Evolutionary conservation across 2,797 vertebrate genomes (phyloP), one percentile per base, ranked within the genome.

Genomic region (Paguma larvata): DNA sequence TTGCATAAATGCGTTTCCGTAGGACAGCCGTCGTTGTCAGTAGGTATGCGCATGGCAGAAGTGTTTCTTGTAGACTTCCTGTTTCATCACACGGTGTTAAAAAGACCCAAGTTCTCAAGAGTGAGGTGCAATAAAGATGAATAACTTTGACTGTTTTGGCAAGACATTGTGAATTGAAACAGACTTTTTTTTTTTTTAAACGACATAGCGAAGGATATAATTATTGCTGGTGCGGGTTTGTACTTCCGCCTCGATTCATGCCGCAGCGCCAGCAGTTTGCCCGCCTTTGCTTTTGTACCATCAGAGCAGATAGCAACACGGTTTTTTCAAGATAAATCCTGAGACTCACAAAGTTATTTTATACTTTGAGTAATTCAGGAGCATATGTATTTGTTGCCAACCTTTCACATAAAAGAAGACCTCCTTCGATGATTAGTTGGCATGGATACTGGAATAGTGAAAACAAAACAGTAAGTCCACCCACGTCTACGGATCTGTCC

Each of bases 321-420:
- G 4, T 56, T 23, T 46, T 85, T 94, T 86, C 16, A 78, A 53
- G 68, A 46, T 85, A 62, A 73, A 32, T 89, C 65, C 44, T 34
- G 73, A 89, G n/a, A 51, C 79, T 80, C 46, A 85, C 27, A 85
- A 82, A 87, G 38, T 87, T 77, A 84, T 41, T 79, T 88, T 70
- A 62, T 51, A 70, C 62, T 87, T 87, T 44, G n/a, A 96, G 59
- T 89, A 89, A 84, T 70, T 83, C 59, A 78, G n/a, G 32, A 77
- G 62, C 44, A 23, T 51, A 78, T 25, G 34, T 84, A 14, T 84
- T 70, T 51, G 48, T 96, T 89, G 78, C 51, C 85, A 96, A 85
- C 62, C 63, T 53, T 70, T 93, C 68, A 83, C n/a, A 53, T 89
- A 67, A 85, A 91, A 62, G 67, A 91, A 82, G 46, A 77, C 77